A percentile compares a stretch with the other conserved stretches of the same genome.
These are phyloP conservation scores for Eugnorisma glareosa DNA, from an alignment of 2,888 invertebrate genomes.

Conservation along the genomic window DNA sequence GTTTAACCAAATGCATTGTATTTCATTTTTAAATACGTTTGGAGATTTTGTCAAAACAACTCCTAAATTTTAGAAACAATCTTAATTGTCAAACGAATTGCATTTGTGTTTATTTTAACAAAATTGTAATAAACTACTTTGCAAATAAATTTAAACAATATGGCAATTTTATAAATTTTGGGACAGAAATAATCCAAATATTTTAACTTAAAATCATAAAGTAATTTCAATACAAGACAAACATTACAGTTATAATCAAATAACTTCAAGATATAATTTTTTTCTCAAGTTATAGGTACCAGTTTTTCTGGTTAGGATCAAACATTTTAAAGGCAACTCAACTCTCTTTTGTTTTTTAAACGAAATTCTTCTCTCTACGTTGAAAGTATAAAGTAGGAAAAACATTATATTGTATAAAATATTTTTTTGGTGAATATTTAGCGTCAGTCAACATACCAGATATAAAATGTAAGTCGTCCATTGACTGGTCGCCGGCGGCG, in stretches of 20 bases:
- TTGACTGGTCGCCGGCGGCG: slow-evolving; percentile 30
- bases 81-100: neutral
- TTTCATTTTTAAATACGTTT: neutral
- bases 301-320: slow-evolving; percentile 8
- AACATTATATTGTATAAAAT: neutral
- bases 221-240: neutral
- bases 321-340: slow-evolving; percentile 5
- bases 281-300: neutral
- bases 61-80: neutral
- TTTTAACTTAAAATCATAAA: neutral
- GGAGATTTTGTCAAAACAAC: neutral
- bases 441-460: slow-evolving; percentile 31
- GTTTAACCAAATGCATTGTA: neutral
- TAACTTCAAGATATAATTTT: neutral
- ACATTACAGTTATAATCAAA: slow-evolving; percentile 5
- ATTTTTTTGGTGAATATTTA: slow-evolving; percentile 13
- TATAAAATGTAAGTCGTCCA: slow-evolving; percentile 46
- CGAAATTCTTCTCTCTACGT: neutral
- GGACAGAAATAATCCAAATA: neutral
- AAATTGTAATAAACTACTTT: neutral
- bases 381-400: neutral
- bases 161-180: neutral
- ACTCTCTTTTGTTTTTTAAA: slow-evolving; percentile 5
- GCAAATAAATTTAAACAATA: neutral
- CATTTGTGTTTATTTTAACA: neutral